A percentile compares a stretch with the other conserved stretches of the same genome.
Evolutionary conservation across 2,797 vertebrate genomes (phyloP).

Genomic region (Tapirus indicus): DNA sequence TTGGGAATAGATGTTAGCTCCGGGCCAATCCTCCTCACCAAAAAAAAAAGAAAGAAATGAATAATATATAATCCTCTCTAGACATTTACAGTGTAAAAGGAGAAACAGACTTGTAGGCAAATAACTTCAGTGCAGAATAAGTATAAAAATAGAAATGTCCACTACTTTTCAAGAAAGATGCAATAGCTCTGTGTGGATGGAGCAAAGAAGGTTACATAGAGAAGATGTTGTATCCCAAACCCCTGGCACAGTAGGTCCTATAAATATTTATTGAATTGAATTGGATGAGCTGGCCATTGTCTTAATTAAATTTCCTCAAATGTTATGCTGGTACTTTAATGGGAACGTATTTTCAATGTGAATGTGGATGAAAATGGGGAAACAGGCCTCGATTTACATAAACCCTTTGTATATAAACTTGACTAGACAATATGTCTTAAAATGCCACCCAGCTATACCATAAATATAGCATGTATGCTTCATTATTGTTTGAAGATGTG

Average conservation of each 20-base stretch:
- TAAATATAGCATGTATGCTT: background rate
- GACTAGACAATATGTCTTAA: background rate
- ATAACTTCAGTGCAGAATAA: background rate
- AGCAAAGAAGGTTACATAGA: background rate
- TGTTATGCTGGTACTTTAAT: background rate
- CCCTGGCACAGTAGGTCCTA: background rate
- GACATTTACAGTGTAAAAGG: background rate
- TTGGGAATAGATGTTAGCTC: too few relatives aligned
- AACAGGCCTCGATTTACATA: background rate
- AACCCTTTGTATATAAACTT: background rate
- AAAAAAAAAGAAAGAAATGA: background rate
- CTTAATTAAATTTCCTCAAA: slow-evolving; percentile 11
- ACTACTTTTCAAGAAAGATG: background rate
- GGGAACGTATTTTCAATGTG: slow-evolving; percentile 2
- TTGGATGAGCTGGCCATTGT: background rate
- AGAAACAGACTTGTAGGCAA: background rate
- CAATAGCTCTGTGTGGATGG: background rate
- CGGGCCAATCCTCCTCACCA: too few relatives aligned
- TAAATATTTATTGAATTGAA: slow-evolving; percentile 10
- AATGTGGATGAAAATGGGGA: background rate
- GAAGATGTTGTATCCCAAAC: background rate
- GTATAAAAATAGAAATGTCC: background rate
- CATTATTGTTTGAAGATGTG: slow-evolving; percentile 54
- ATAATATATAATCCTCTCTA: background rate
- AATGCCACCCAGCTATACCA: background rate